Evolutionary conservation across 2,797 vertebrate species (phyloP).

Genomic region (Phoebastria nigripes): DNA sequence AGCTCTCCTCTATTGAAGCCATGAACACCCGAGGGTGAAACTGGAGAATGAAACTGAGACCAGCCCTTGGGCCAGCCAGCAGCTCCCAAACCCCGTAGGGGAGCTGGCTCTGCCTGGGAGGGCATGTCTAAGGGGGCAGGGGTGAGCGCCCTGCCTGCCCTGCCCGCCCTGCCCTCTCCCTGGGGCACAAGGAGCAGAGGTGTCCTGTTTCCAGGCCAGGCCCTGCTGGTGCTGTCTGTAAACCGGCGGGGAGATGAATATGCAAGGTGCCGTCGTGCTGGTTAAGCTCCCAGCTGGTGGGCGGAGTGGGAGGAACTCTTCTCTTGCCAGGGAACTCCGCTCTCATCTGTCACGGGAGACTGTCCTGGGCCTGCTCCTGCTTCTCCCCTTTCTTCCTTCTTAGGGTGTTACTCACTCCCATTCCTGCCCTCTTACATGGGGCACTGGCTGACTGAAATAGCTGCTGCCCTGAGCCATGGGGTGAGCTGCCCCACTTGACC

Average conservation of each 20-base stretch:
- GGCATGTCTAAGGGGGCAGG: background rate
- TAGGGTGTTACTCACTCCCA: background rate
- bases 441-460: slow-evolving; percentile 21
- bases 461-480: background rate
- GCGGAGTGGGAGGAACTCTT: background rate
- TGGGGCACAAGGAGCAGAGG: background rate
- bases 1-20: background rate
- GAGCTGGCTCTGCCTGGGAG: background rate
- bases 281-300: background rate
- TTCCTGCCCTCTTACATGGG: background rate
- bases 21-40: background rate
- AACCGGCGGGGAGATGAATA: background rate
- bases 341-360: slow-evolving; percentile 1
- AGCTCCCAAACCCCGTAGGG: background rate
- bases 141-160: background rate
- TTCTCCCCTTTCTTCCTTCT: slow-evolving; percentile 32
- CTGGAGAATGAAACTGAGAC: slow-evolving; percentile 16
- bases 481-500: background rate
- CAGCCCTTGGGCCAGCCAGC: background rate
- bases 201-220: slow-evolving; percentile 33
- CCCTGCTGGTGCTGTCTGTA: slow-evolving; percentile 29
- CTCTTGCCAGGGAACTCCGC: background rate
- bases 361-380: background rate
- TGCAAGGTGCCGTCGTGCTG: slow-evolving; percentile 1
- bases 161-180: background rate